Evolutionary conservation across 2,113 vertebrate genomes (phyloP), one percentile per base, ranked within the genome.

Genomic region (Pachycephala philippinensis): DNA sequence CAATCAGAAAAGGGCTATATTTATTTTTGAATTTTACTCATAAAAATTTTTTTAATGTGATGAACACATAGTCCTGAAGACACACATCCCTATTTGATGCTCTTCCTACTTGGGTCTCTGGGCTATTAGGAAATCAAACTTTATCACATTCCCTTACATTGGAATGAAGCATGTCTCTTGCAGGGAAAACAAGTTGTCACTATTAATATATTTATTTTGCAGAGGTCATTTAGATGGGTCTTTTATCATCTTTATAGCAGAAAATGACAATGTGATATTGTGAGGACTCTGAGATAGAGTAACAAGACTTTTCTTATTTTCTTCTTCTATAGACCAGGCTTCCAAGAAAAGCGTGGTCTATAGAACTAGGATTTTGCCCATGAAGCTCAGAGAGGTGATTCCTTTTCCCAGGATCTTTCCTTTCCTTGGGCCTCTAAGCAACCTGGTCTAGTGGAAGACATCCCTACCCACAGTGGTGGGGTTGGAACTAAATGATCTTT

Each of bases 381-480:
- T 1, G 0, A 23, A 66, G 18, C 26, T 86, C 64, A 76, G n/a
- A 60, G 64, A 47, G 5, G 11, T 35, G 64, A 31, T 11, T 54
- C 15, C 7, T 45, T 93, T 91, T 71, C 21, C 44, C 7, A 69
- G n/a, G 18, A 40, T 31, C n/a, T 81, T 81, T 61, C 33, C 28
- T 85, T 79, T 80, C 15, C 47, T 30, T 84, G 40, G 20, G 10
- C 3, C 22, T 61, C 54, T 49, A 54, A 61, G 30, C 16, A 49
- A 13, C 26, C 21, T 49, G 47, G 2, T 42, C 14, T 13, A 23
- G 14, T 19, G 40, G 17, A 47, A 54, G 10, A 33, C 13, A 18
- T 40, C 17, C 12, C 24, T 76, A 7, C 21, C 10, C 47, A 31
- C 6, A 24, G n/a, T 0, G 1, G 21, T 12, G 20, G 3, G 0